Percentiles rank a stretch among this genome's conserved stretches.
These are phyloP conservation scores for Melolontha melolontha DNA, from an alignment of 2,888 invertebrate species.

Conservation along the genomic window DNA sequence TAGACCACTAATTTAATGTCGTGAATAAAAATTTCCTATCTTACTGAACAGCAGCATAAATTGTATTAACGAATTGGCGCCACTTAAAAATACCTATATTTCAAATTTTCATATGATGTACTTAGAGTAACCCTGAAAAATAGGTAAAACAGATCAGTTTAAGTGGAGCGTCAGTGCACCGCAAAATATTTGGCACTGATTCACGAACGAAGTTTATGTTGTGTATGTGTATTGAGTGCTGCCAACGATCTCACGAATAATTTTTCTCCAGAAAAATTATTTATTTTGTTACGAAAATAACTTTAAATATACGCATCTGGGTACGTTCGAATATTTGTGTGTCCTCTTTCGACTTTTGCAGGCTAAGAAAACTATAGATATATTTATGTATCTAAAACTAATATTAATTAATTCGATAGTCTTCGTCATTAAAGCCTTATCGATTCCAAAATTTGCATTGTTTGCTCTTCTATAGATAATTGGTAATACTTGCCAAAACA, in stretches of 20 bases:
- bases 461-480: too few relatives aligned
- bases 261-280: slow-evolving; percentile 31
- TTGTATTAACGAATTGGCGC: slow-evolving; percentile 27
- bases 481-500: too few relatives aligned
- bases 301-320: slow-evolving; percentile 17
- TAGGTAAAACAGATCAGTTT: slow-evolving; percentile 11
- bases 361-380: too few relatives aligned
- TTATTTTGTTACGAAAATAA: slow-evolving; percentile 29
- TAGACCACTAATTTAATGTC: too few relatives aligned
- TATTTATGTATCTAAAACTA: too few relatives aligned
- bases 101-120: not conserved
- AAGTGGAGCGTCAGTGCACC: slow-evolving; percentile 41
- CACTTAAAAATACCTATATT: slow-evolving; percentile 16
- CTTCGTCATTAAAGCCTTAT: too few relatives aligned
- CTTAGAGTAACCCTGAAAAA: slow-evolving; percentile 31
- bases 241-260: slow-evolving; percentile 27
- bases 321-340: not conserved
- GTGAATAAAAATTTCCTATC: not conserved
- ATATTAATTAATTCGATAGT: too few relatives aligned
- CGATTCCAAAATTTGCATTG: too few relatives aligned
- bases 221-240: slow-evolving; percentile 32
- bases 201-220: slow-evolving; percentile 39
- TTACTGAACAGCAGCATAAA: slow-evolving; percentile 3
- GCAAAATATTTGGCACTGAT: slow-evolving; percentile 40
- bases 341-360: not conserved